Evolutionary conservation across 1,140 invertebrate species (phyloP).

Genomic region (Cydia amplana): DNA sequence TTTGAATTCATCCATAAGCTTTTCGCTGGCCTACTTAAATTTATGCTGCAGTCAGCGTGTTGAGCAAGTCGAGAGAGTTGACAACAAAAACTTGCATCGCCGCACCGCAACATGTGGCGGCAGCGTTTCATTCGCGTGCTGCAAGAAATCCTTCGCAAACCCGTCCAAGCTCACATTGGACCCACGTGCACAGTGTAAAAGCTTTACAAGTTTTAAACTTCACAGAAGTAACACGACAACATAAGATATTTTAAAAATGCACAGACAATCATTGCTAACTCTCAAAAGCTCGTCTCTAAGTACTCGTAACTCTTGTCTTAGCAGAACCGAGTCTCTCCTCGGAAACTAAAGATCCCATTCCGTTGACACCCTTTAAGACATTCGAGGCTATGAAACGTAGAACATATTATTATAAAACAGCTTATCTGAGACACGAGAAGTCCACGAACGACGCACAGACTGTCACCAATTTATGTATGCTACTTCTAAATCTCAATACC

Average conservation of each 20-base stretch:
- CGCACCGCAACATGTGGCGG: not conserved
- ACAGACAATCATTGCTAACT: not conserved
- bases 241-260: not conserved
- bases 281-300: not conserved
- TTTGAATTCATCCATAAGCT: not conserved
- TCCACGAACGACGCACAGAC: too few species aligned
- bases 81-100: conserved; percentile 8
- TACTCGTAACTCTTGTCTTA: not conserved
- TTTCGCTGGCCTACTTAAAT: not conserved
- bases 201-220: not conserved
- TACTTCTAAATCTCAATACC: not conserved
- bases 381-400: too few species aligned
- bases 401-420: too few species aligned
- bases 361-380: too few species aligned
- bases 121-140: conserved; percentile 5
- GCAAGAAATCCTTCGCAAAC: not conserved
- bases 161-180: not conserved
- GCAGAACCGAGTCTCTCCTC: too few species aligned
- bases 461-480: not conserved
- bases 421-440: too few species aligned
- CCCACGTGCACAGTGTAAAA: not conserved
- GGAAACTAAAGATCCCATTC: too few species aligned
- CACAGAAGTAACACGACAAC: not conserved
- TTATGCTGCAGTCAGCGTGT: not conserved
- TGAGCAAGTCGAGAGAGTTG: conserved; percentile 1